Percentiles rank a stretch among this genome's conserved stretches.
Evolutionary conservation across 2,113 vertebrate genomes (phyloP).

Genomic region (Centropristis striata): DNA sequence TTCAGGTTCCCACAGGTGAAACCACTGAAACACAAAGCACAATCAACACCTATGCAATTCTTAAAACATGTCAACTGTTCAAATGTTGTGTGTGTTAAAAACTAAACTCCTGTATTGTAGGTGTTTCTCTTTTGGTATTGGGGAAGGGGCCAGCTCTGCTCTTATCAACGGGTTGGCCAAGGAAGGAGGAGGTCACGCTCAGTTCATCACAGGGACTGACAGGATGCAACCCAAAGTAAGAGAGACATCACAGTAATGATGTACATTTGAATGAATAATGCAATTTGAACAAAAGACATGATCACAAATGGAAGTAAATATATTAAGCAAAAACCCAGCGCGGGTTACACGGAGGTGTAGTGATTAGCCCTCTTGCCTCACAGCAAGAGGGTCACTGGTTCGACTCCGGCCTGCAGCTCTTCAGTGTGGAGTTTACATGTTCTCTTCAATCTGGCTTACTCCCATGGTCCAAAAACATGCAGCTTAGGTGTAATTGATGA

Average conservation of each 20-base stretch:
- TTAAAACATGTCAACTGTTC: background rate
- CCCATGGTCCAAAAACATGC: too few relatives aligned
- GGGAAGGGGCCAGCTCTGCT: slow-evolving; percentile 88
- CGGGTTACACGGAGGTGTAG: too few relatives aligned
- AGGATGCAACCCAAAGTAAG: slow-evolving; percentile 90
- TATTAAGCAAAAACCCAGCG: too few relatives aligned
- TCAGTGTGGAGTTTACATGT: too few relatives aligned
- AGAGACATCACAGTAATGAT: background rate
- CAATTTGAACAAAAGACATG: background rate
- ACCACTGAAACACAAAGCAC: too few relatives aligned
- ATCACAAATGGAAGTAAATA: background rate
- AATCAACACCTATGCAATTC: background rate
- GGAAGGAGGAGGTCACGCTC: slow-evolving; percentile 82
- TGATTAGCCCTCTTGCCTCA: too few relatives aligned
- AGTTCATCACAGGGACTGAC: slow-evolving; percentile 88
- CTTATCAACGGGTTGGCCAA: slow-evolving; percentile 87
- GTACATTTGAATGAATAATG: background rate
- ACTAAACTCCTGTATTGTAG: slow-evolving; percentile 67
- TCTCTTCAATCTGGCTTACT: too few relatives aligned
- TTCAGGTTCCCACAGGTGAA: slow-evolving; percentile 85
- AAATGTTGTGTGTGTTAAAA: background rate
- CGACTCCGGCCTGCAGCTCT: too few relatives aligned
- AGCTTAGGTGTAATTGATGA: too few relatives aligned
- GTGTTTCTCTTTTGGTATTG: slow-evolving; percentile 91
- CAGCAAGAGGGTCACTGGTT: too few relatives aligned